Conservation (phyloP, 2,797 vertebrate species). For the Adrianichthys oophorus region DNA sequence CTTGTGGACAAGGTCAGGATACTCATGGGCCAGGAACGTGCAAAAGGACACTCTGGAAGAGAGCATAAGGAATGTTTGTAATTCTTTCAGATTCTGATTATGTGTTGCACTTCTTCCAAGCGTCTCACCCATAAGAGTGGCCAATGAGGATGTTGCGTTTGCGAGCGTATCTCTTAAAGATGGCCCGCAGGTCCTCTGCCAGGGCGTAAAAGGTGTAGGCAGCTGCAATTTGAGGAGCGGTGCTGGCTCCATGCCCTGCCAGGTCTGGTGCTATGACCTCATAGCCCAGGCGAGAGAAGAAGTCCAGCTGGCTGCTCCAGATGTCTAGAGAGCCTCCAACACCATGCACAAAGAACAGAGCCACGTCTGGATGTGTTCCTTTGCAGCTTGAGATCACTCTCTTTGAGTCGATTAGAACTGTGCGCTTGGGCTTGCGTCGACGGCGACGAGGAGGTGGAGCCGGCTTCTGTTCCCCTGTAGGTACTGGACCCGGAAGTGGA, state of each 20-base stretch:
- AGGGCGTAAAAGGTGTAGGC: constrained; percentile 96
- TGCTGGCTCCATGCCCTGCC: constrained; percentile 91
- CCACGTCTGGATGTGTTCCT: constrained; percentile 88
- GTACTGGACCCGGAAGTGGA: constrained; percentile 47
- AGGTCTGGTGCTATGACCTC: constrained; percentile 94
- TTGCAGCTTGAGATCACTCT: constrained; percentile 92
- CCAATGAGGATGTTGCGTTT: constrained; percentile 94
- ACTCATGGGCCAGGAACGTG: constrained; percentile 96
- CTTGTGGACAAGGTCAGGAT: constrained; percentile 94
- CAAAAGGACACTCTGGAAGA: constrained; percentile 91
- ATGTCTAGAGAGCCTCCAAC: constrained; percentile 96
- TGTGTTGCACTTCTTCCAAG: too few species aligned
- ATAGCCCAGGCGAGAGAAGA: constrained; percentile 91
- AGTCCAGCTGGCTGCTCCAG: constrained; percentile 96
- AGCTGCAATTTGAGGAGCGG: constrained; percentile 88
- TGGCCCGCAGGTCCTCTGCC: constrained; percentile 90
- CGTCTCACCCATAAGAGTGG: constrained; percentile 90
- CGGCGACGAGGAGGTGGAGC: constrained; percentile 79
- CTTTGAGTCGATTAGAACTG: constrained; percentile 87
- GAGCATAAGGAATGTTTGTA: neutral
- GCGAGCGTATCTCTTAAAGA: constrained; percentile 93
- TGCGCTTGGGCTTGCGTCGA: constrained; percentile 87
- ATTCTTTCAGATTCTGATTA: too few species aligned
- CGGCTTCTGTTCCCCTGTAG: constrained; percentile 71
- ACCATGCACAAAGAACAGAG: constrained; percentile 94